phyloP scores from a whole-genome alignment of 2,888 invertebrate species.

The Ophraella communa region DNA sequence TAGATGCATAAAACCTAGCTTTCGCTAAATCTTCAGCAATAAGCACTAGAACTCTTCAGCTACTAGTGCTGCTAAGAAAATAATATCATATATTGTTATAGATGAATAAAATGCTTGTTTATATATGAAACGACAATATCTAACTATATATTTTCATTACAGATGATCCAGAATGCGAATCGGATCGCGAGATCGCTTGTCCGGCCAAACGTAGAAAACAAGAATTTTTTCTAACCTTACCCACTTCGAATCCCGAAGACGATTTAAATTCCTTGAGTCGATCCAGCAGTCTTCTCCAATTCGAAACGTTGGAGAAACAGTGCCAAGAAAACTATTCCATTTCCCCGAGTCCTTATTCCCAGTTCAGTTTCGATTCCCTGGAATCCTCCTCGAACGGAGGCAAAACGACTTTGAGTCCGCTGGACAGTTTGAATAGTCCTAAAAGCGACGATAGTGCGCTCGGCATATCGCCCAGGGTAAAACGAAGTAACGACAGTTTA shows the following conservation, averaged over 20 bases:
- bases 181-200: constrained; percentile 77
- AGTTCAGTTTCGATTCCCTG: constrained; percentile 63
- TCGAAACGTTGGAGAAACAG: constrained; percentile 81
- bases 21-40: too few species aligned
- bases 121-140: too few species aligned
- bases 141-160: constrained; percentile 48
- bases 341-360: constrained; percentile 62
- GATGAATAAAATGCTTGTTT: too few species aligned
- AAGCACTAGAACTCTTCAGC: too few species aligned
- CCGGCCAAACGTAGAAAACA: constrained; percentile 76
- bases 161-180: constrained; percentile 69
- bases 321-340: constrained; percentile 63
- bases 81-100: too few species aligned
- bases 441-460: constrained; percentile 51
- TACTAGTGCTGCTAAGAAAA: too few species aligned
- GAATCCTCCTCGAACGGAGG: constrained; percentile 59
- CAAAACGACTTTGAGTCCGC: constrained; percentile 59
- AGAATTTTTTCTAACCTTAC: constrained; percentile 57
- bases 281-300: constrained; percentile 82
- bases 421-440: constrained; percentile 62
- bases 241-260: constrained; percentile 46
- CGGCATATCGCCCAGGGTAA: constrained; percentile 45
- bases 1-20: too few species aligned
- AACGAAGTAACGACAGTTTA: constrained; percentile 44
- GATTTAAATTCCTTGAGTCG: constrained; percentile 72